These are phyloP conservation scores for Thera obeliscata DNA, from an alignment of 2,888 invertebrate species.

Conservation along the genomic window DNA sequence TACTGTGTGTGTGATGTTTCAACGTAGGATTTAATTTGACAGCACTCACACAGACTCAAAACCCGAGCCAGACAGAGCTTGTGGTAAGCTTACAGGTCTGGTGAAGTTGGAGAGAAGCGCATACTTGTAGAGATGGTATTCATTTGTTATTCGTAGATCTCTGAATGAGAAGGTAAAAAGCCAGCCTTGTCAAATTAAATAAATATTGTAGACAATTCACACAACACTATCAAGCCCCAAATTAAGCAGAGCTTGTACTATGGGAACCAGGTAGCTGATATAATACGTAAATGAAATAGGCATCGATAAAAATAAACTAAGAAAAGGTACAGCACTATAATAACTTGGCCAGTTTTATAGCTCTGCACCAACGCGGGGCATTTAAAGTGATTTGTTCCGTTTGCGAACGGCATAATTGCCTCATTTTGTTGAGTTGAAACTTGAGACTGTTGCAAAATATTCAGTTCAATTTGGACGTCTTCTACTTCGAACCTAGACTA, in stretches of 20 bases:
- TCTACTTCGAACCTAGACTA: neutral
- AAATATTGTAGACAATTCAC: too few relatives aligned
- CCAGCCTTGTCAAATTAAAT: too few relatives aligned
- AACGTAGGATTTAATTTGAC: too few relatives aligned
- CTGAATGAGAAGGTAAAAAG: too few relatives aligned
- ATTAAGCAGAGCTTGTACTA: too few relatives aligned
- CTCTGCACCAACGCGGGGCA: slow-evolving; percentile 59
- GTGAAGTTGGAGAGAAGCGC: slow-evolving; percentile 16
- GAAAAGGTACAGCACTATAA: slow-evolving; percentile 8
- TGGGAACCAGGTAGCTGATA: neutral
- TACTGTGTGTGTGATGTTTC: too few relatives aligned
- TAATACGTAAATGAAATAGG: neutral
- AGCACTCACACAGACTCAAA: too few relatives aligned
- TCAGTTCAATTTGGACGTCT: slow-evolving; percentile 3
- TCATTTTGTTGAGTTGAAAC: slow-evolving; percentile 47
- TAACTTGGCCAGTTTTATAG: slow-evolving; percentile 62
- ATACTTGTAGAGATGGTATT: slow-evolving; percentile 1
- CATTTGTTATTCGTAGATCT: too few relatives aligned
- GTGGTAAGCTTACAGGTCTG: neutral
- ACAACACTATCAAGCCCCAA: too few relatives aligned
- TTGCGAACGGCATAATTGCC: slow-evolving; percentile 63
- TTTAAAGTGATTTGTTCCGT: slow-evolving; percentile 75
- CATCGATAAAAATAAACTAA: neutral
- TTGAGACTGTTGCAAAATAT: slow-evolving; percentile 17
- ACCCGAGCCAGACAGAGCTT: too few relatives aligned